phyloP scores from a whole-genome alignment of 2,113 vertebrate species.

The Chaenocephalus aceratus region DNA sequence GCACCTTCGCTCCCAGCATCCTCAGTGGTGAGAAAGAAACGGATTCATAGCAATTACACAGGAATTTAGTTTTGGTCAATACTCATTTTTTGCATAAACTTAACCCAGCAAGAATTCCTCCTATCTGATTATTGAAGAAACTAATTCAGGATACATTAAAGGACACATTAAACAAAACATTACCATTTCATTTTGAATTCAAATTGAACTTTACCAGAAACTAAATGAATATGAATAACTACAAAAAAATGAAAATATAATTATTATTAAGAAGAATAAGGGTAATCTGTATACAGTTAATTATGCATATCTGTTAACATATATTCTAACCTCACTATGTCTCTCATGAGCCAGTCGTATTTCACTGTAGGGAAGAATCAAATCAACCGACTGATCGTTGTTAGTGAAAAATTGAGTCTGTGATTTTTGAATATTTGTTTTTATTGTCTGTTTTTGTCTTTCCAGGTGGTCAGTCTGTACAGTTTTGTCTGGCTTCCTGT shows the following conservation, averaged over 20 bases:
- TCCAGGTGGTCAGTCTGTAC: slow-evolving; percentile 78
- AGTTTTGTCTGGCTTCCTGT: slow-evolving; percentile 90
- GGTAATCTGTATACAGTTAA: background rate
- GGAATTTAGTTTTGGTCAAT: too few relatives aligned
- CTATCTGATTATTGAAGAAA: background rate
- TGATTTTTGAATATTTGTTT: background rate
- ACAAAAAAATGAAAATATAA: background rate
- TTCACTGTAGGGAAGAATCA: background rate
- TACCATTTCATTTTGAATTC: background rate
- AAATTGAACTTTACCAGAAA: too few relatives aligned
- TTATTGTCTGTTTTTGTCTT: slow-evolving; percentile 31
- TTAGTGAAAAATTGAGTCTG: background rate
- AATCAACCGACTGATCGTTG: background rate
- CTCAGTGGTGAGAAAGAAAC: slow-evolving; percentile 68
- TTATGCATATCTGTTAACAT: background rate
- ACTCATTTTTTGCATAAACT: background rate
- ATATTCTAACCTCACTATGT: background rate
- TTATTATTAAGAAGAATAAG: background rate
- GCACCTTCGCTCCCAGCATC: slow-evolving; percentile 87
- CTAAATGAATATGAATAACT: too few relatives aligned
- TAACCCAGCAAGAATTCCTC: background rate
- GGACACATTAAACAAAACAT: background rate
- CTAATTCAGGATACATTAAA: background rate
- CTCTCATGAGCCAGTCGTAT: background rate
- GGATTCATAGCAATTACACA: too few relatives aligned